These are phyloP conservation scores for Crotalus tigris DNA, from an alignment of 2,113 vertebrate species.

Conservation along the genomic window DNA sequence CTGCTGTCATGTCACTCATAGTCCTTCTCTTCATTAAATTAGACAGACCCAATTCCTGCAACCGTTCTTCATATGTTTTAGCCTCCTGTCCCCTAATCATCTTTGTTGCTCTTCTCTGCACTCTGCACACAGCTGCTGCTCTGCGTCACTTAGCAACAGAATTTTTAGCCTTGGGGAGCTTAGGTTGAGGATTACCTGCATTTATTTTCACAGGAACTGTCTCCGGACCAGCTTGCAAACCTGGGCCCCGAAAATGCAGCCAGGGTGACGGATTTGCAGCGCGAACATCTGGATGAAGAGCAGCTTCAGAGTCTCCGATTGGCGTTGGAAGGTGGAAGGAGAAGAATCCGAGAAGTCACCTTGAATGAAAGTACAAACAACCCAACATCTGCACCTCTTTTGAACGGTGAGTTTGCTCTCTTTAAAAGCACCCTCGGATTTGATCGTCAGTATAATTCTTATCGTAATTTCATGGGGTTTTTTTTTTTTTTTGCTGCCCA, in stretches of 20 bases:
- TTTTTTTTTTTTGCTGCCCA: too few relatives aligned
- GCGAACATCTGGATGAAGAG: slow-evolving; percentile 44
- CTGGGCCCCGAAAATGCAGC: slow-evolving; percentile 76
- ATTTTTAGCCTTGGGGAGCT: background rate
- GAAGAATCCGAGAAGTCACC: slow-evolving; percentile 13
- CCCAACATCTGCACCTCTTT: background rate
- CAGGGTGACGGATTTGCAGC: slow-evolving; percentile 63
- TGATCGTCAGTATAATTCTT: background rate
- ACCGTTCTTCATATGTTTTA: too few relatives aligned
- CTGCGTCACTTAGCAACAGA: background rate
- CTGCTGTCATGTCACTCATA: too few relatives aligned
- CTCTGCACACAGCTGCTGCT: background rate
- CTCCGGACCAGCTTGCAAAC: slow-evolving; percentile 68
- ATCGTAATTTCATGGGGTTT: background rate
- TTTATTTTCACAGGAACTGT: slow-evolving; percentile 65
- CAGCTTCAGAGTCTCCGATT: slow-evolving; percentile 73
- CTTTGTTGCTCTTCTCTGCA: too few relatives aligned
- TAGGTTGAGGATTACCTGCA: background rate
- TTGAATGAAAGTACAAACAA: background rate
- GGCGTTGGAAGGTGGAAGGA: slow-evolving; percentile 68
- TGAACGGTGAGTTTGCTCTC: slow-evolving; percentile 49
- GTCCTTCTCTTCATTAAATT: too few relatives aligned
- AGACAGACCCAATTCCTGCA: too few relatives aligned
- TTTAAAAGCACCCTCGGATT: background rate
- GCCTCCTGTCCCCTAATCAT: too few relatives aligned